Evolutionary conservation across 2,797 vertebrate genomes (phyloP).

Genomic region (Dallia pectoralis): DNA sequence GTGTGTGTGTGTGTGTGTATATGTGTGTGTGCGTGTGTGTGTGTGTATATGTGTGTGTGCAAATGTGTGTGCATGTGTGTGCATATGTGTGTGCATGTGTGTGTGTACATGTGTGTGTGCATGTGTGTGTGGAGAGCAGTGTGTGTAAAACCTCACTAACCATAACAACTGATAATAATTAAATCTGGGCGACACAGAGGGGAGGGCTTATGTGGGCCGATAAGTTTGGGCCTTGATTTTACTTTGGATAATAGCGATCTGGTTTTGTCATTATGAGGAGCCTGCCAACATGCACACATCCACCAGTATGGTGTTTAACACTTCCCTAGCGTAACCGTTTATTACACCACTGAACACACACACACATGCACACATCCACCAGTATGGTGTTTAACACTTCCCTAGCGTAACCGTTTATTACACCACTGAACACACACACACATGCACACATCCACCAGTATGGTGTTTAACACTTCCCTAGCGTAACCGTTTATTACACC

Average conservation of each 20-base stretch:
- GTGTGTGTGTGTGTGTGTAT: background rate
- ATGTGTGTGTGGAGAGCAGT: slow-evolving; percentile 35
- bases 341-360: slow-evolving; percentile 1
- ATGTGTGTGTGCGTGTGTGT: slow-evolving; percentile 28
- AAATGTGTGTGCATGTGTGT: slow-evolving; percentile 19
- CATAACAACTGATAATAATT: slow-evolving; percentile 60
- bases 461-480: slow-evolving; percentile 48
- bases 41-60: slow-evolving; percentile 2
- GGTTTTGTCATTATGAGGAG: slow-evolving; percentile 82
- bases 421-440: slow-evolving; percentile 5
- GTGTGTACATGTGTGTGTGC: background rate
- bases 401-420: slow-evolving; percentile 14
- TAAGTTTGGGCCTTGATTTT: slow-evolving; percentile 68
- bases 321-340: slow-evolving; percentile 31
- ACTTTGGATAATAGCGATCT: slow-evolving; percentile 80
- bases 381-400: slow-evolving; percentile 46
- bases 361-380: slow-evolving; percentile 16
- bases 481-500: slow-evolving; percentile 2
- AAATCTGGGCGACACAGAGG: slow-evolving; percentile 35
- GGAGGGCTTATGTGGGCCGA: slow-evolving; percentile 22
- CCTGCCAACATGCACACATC: slow-evolving; percentile 69
- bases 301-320: slow-evolving; percentile 54
- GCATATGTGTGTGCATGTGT: background rate
- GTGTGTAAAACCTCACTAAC: slow-evolving; percentile 51
- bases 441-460: slow-evolving; percentile 15